A percentile compares a stretch with the other conserved stretches of the same genome.
phyloP scores from a whole-genome alignment of 2,888 invertebrate species.

The Drosophila limbata region DNA sequence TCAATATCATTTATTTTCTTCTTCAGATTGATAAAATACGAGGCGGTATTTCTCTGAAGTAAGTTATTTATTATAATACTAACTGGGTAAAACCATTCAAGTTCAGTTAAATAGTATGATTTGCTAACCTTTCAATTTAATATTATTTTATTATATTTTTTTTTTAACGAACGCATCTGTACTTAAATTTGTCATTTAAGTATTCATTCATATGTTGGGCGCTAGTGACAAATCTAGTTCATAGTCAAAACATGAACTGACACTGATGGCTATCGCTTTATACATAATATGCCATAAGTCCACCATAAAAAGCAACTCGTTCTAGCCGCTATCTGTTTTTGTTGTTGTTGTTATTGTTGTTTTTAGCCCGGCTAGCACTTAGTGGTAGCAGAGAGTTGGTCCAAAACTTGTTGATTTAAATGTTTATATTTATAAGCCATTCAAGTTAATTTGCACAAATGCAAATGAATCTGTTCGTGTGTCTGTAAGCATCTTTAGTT shows the following conservation, averaged over 20 bases:
- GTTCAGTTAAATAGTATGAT: slow-evolving; percentile 1
- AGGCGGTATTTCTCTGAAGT: slow-evolving; percentile 1
- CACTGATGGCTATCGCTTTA: slow-evolving; percentile 43
- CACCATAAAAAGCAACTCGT: slow-evolving; percentile 40
- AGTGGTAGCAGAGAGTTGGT: slow-evolving; percentile 17
- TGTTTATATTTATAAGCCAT: slow-evolving; percentile 67
- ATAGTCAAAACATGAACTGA: slow-evolving; percentile 50
- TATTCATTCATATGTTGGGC: slow-evolving; percentile 53
- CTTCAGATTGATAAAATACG: neutral
- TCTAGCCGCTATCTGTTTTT: slow-evolving; percentile 30
- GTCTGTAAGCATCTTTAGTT: slow-evolving; percentile 29
- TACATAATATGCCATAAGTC: slow-evolving; percentile 46
- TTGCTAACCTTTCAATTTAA: slow-evolving; percentile 7
- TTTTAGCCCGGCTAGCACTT: slow-evolving; percentile 33
- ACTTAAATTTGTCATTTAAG: slow-evolving; percentile 15
- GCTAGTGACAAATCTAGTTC: slow-evolving; percentile 61
- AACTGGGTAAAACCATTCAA: neutral
- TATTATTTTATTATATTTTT: neutral
- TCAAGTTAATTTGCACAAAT: slow-evolving; percentile 72
- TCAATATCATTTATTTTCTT: neutral
- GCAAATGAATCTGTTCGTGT: slow-evolving; percentile 53
- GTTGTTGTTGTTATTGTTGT: neutral
- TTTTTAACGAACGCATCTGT: slow-evolving; percentile 1
- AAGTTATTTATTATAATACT: neutral
- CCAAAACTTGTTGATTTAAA: slow-evolving; percentile 70